A percentile compares a stretch with the other conserved stretches of the same genome.
These are phyloP conservation scores for Eufriesea mexicana DNA, from an alignment of 1,140 invertebrate genomes.

Conservation along the genomic window DNA sequence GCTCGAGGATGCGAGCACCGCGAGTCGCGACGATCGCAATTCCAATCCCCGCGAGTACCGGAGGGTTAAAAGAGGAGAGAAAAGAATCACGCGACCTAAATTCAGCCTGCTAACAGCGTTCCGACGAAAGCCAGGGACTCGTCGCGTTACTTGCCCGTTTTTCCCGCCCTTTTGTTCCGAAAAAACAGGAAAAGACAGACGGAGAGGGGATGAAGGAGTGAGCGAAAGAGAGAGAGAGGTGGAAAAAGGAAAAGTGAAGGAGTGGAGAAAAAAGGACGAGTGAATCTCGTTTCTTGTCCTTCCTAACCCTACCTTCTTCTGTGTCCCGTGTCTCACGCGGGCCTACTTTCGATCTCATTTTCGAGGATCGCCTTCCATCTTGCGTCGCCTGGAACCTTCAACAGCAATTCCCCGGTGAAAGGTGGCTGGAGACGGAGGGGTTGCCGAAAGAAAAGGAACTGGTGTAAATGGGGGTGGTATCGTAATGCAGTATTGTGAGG, in stretches of 20 bases:
- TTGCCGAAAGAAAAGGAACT: slow-evolving; percentile 9
- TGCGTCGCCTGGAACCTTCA: slow-evolving; percentile 55
- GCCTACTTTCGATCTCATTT: slow-evolving; percentile 67
- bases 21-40: slow-evolving; percentile 5
- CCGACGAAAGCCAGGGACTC: slow-evolving; percentile 12
- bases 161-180: background rate
- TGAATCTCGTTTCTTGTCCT: slow-evolving; percentile 48
- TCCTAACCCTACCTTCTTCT: slow-evolving; percentile 14
- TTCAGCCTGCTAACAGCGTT: slow-evolving; percentile 49
- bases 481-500: slow-evolving; percentile 73
- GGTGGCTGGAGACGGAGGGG: slow-evolving; percentile 5
- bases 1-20: background rate
- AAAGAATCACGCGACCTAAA: slow-evolving; percentile 52
- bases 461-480: slow-evolving; percentile 57
- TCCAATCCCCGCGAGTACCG: background rate
- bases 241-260: background rate
- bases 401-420: slow-evolving; percentile 49
- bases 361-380: slow-evolving; percentile 64
- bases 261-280: too few species aligned
- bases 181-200: background rate
- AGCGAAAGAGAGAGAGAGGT: background rate
- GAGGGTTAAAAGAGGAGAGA: background rate
- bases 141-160: background rate
- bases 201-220: accelerated
- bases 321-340: slow-evolving; percentile 17